Evolutionary conservation across 2,888 invertebrate genomes (phyloP).

Genomic region (Priocnemis perturbator): DNA sequence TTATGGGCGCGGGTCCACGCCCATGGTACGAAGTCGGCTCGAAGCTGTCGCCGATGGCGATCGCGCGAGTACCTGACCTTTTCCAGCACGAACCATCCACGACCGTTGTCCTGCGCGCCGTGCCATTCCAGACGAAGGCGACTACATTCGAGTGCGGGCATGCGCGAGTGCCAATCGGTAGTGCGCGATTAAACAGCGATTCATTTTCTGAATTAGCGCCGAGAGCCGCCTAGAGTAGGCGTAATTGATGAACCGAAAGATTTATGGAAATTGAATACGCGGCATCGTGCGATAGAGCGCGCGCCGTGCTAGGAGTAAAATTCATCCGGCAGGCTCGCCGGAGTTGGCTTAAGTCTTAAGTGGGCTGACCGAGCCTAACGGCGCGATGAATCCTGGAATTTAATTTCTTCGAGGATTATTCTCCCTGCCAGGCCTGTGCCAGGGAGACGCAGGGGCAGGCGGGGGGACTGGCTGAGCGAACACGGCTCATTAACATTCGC

Average conservation of each 20-base stretch:
- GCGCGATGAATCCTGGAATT: conserved; percentile 43
- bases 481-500: conserved; percentile 65
- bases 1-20: conserved; percentile 20
- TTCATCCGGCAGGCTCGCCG: neutral
- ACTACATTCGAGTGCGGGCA: too few relatives aligned
- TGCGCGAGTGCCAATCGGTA: too few relatives aligned
- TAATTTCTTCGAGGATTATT: conserved; percentile 50
- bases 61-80: conserved; percentile 21
- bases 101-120: neutral
- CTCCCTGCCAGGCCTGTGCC: conserved; percentile 23
- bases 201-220: neutral
- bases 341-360: too few relatives aligned
- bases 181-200: too few relatives aligned
- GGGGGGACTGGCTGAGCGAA: conserved; percentile 47
- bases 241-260: too few relatives aligned
- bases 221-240: too few relatives aligned
- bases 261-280: too few relatives aligned
- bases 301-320: neutral
- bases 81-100: conserved; percentile 24
- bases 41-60: conserved; percentile 39
- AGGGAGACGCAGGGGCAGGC: conserved; percentile 9
- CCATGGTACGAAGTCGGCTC: conserved; percentile 36
- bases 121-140: too few relatives aligned
- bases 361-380: too few relatives aligned
- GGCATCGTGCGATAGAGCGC: too few relatives aligned